Evolutionary conservation across 2,888 invertebrate genomes (phyloP), one percentile per base, ranked within the genome.

Genomic region (Carpatolechia fugitivella): DNA sequence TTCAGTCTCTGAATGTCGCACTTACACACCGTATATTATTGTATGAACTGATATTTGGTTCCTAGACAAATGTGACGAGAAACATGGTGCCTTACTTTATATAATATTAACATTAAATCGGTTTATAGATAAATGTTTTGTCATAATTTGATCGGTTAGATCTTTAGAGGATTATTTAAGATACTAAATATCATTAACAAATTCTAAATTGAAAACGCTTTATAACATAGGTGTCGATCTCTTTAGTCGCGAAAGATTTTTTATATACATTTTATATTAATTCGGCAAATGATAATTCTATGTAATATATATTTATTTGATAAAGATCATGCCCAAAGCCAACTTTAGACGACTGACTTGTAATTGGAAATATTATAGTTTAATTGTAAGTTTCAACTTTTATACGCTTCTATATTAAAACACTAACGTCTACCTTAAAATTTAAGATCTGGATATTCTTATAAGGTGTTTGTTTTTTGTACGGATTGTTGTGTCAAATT

Each of bases 371-470:
- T 38, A 30, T 46, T 31, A 46, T 20, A 14, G 6, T 31, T 31
- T 31, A 10, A 31, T 31, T 3, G 31, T 38, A 6, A 38, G 38
- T 41, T 10, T 41, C 6, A 35, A 46, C 1, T 55, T 55, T 46
- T 36, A n/a, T 55, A 51, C 36, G 29, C 44, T 51, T 54, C 52
- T 33, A 29, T 44, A 44, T 59, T 44, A 57, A 35, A 51, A 53
- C 52, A 44, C 46, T 62, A 58, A 62, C 53, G 54, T 44, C 24
- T 44, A 24, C 29, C 44, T 29, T 44, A 7, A n/a, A 44, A 41
- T 20, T 56, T 56, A 59, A 59, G 65, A 65, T 65, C 65, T 65
- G 65, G 52, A 54, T 61, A 58, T 29, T 55, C 59, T 13, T 36
- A 5, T 36, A n/a, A 11, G 13, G 11, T 24, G 24, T 24, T 3